Conservation (phyloP, 2,888 invertebrate species). For the Leptogaster cylindrica region DNA sequence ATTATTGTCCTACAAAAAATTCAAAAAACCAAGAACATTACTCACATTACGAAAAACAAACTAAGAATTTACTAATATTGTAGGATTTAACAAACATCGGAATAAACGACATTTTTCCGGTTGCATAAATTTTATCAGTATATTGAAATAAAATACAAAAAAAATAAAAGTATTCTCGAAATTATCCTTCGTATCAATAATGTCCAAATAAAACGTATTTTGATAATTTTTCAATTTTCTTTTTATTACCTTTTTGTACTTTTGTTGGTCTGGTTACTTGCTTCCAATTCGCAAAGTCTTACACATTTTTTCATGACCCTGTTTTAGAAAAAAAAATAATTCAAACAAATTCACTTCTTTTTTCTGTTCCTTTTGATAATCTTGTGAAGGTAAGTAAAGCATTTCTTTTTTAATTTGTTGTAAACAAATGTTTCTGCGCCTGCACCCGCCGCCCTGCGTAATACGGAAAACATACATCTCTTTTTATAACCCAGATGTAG, state of each 20-base stretch:
- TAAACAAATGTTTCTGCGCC: too few species aligned
- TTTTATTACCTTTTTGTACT: constrained; percentile 11
- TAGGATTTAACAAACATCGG: constrained; percentile 24
- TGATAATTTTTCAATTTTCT: constrained; percentile 25
- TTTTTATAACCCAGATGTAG: too few species aligned
- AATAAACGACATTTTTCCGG: constrained; percentile 26
- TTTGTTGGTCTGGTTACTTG: constrained; percentile 28
- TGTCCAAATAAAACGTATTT: constrained; percentile 13
- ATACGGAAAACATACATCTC: too few species aligned
- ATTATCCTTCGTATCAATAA: constrained; percentile 25
- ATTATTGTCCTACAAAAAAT: constrained; percentile 16
- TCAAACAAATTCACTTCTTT: neutral
- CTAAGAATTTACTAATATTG: constrained; percentile 26
- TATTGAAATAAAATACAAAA: constrained; percentile 3
- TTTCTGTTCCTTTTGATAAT: too few species aligned
- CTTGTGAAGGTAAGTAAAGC: too few species aligned
- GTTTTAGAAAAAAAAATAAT: neutral
- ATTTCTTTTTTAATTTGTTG: too few species aligned
- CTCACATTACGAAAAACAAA: too few species aligned
- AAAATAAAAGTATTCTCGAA: constrained; percentile 22
- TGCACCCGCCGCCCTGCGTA: too few species aligned
- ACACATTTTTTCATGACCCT: too few species aligned
- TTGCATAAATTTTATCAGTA: constrained; percentile 38
- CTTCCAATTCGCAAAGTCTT: constrained; percentile 13
- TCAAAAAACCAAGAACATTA: neutral